Conservation (phyloP, 2,113 vertebrate genomes). For the Nothobranchius furzeri region DNA sequence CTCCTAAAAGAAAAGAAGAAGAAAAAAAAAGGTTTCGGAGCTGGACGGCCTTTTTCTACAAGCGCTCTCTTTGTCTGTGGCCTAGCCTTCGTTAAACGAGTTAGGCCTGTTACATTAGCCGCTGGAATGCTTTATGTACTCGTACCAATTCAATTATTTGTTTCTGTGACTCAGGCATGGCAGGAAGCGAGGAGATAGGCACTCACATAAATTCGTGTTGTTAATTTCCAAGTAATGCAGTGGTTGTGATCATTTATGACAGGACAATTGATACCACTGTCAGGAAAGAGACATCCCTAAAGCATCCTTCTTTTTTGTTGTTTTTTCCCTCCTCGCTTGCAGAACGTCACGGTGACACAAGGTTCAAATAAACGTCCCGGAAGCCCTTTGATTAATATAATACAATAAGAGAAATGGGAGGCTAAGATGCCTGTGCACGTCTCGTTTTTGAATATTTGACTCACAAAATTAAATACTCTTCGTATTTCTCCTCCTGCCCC, state of each 20-base stretch:
- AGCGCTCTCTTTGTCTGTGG: slow-evolving; percentile 66
- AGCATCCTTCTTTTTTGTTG: slow-evolving; percentile 58
- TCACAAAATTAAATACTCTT: slow-evolving; percentile 83
- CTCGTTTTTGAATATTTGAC: slow-evolving; percentile 88
- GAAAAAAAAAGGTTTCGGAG: slow-evolving; percentile 33
- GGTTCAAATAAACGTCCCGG: slow-evolving; percentile 83
- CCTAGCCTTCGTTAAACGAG: slow-evolving; percentile 79
- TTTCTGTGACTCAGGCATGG: slow-evolving; percentile 77
- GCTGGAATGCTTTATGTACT: slow-evolving; percentile 86
- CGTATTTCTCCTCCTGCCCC: slow-evolving; percentile 43
- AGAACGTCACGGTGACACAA: slow-evolving; percentile 84
- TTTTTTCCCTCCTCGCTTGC: slow-evolving; percentile 44
- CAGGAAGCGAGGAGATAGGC: slow-evolving; percentile 69
- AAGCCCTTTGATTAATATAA: slow-evolving; percentile 90
- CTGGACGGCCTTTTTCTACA: slow-evolving; percentile 60
- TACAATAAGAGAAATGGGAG: slow-evolving; percentile 88
- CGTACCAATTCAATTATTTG: slow-evolving; percentile 88
- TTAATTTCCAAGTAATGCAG: slow-evolving; percentile 90
- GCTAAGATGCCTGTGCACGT: slow-evolving; percentile 87
- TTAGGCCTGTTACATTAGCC: slow-evolving; percentile 83
- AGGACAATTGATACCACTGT: slow-evolving; percentile 84
- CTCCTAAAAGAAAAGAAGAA: slow-evolving; percentile 24
- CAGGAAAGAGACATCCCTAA: slow-evolving; percentile 81
- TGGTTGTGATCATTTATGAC: slow-evolving; percentile 87
- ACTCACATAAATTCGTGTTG: slow-evolving; percentile 85